Evolutionary conservation across 2,113 vertebrate genomes (phyloP).

Genomic region (Nesospiza acunhae): DNA sequence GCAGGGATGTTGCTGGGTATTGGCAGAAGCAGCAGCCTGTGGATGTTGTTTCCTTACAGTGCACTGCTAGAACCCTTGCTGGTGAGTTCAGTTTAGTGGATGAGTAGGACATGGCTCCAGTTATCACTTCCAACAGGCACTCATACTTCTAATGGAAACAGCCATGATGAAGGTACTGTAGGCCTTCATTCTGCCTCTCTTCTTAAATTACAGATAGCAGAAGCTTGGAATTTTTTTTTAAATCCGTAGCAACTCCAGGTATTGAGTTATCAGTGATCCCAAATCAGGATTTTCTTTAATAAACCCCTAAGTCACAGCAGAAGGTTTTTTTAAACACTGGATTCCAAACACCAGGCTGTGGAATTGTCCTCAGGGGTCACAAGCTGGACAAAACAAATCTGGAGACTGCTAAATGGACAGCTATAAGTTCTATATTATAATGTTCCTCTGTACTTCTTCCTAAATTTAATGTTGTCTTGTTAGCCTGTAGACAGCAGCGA

Average conservation of each 20-base stretch:
- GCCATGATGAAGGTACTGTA: background rate
- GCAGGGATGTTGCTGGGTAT: background rate
- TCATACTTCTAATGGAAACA: background rate
- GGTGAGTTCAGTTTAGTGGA: background rate
- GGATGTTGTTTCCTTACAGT: background rate
- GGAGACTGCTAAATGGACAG: background rate
- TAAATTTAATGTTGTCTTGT: background rate
- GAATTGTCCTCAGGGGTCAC: background rate
- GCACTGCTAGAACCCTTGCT: background rate
- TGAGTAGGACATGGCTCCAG: background rate
- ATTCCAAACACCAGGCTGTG: background rate
- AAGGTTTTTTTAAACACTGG: background rate
- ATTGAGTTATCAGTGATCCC: background rate
- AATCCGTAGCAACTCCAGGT: background rate
- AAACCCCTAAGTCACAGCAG: rapidly evolving
- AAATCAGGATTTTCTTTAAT: background rate
- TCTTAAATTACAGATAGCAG: background rate
- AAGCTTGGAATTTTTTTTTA: background rate
- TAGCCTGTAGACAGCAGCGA: background rate
- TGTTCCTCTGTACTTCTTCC: background rate
- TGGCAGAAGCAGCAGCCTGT: background rate
- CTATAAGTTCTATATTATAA: background rate
- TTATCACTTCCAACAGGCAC: background rate
- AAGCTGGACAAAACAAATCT: background rate
- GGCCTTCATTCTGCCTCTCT: background rate